These are phyloP conservation scores for Euwallacea fornicatus DNA, from an alignment of 1,140 invertebrate genomes.

Conservation along the genomic window DNA sequence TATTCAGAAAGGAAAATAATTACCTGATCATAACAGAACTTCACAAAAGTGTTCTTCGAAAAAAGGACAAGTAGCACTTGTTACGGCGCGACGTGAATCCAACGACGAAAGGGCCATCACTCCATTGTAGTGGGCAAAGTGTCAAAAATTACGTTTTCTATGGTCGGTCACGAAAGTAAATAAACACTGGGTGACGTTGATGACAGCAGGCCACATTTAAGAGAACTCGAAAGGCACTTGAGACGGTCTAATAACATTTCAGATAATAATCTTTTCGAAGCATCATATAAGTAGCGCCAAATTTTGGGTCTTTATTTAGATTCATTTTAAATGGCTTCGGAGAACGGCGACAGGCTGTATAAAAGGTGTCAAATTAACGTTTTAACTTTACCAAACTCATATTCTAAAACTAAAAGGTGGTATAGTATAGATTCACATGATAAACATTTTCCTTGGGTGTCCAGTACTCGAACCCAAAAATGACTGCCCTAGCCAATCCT, in stretches of 20 bases:
- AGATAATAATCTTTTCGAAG: conserved; percentile 42
- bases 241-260: conserved; percentile 43
- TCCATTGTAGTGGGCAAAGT: conserved; percentile 33
- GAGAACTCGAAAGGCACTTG: conserved; percentile 39
- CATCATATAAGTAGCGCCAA: conserved; percentile 38
- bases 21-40: background rate
- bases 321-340: conserved; percentile 40
- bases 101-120: conserved; percentile 25
- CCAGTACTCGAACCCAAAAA: background rate
- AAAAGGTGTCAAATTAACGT: conserved; percentile 25
- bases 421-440: too few species aligned
- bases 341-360: conserved; percentile 24
- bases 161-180: conserved; percentile 40
- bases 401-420: background rate
- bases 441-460: too few species aligned
- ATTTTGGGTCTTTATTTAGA: conserved; percentile 34
- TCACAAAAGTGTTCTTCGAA: conserved; percentile 1
- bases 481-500: background rate
- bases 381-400: conserved; percentile 5
- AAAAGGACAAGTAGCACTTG: conserved; percentile 28
- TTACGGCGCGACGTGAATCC: conserved; percentile 22
- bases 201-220: conserved; percentile 38
- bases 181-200: conserved; percentile 39
- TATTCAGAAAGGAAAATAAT: background rate
- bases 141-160: conserved; percentile 42